Base-by-base conservation (phyloP, 2,113 vertebrate genomes). In the Varanus komodoensis region DNA sequence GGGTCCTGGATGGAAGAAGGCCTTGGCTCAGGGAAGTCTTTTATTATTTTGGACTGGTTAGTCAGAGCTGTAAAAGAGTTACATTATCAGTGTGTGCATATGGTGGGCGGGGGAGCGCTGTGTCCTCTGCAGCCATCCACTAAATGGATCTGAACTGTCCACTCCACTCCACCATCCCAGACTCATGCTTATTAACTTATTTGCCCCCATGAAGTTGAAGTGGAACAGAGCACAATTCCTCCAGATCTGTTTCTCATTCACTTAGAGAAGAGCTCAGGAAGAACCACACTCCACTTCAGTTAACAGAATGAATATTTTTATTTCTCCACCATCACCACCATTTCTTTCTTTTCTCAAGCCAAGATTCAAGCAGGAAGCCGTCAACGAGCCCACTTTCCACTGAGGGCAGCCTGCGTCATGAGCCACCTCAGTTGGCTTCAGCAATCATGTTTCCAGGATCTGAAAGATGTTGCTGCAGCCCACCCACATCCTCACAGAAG, bases 401-500 rank as follows among this genome's bases (percentile, higher is more conserved):
- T 87, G 90, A 71, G 85, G 92, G 92, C 84, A 93, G 91, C 89
- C 90, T 88, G 92, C 93, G 90, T 94, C 90, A 91, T 91, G 91
- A 96, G 93, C 92, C 79, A 86, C 91, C 94, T 95, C 94, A 92
- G 91, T 82, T 94, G 92, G 92, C 88, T 95, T 95, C 91, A 88
- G 92, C 94, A 95, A 94, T 93, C 93, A 88, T 92, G 92, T 92
- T 96, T 96, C 93, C 94, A 96, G 91, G 92, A 94, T 92, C 89
- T 92, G 69, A 88, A 77, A 92, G 82, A 93, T 91, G 94, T 77
- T 11, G 0, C 86, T 89, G 86, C 80, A 89, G 95, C 92, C 95
- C 95, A 96, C 96, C 95, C 96, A 96, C 95, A 1, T 93, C 89
- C 92, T 94, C 95, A 93, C 21, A 95, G 86, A 90, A 90, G 0